Conservation (phyloP, 1,140 invertebrate genomes). For the Triops longicaudatus region DNA sequence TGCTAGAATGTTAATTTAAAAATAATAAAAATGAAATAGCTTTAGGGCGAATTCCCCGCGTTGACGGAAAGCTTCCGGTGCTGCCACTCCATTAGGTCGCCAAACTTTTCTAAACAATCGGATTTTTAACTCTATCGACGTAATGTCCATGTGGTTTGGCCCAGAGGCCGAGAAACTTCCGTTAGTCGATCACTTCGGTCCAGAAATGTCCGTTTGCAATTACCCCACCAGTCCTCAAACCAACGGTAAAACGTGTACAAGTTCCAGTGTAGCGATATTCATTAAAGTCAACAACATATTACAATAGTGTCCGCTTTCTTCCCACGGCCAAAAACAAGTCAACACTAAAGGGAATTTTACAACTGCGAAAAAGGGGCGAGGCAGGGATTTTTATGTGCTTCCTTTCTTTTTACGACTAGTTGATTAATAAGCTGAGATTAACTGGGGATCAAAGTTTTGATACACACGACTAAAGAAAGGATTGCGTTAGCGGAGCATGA, state of each 20-base stretch:
- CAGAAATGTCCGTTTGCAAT: neutral
- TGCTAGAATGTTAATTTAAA: too few species aligned
- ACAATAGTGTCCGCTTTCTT: neutral
- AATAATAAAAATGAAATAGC: too few species aligned
- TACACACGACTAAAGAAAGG: neutral
- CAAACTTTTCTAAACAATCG: neutral
- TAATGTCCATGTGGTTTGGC: slow-evolving; percentile 1
- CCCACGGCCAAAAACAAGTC: slow-evolving; percentile 5
- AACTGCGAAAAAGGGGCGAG: neutral
- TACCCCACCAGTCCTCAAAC: neutral
- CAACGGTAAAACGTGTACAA: neutral
- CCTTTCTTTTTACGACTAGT: neutral
- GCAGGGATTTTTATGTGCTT: neutral
- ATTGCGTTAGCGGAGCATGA: neutral
- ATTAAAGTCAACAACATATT: neutral
- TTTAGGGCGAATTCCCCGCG: too few species aligned
- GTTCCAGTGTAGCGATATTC: neutral
- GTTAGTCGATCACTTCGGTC: slow-evolving; percentile 4
- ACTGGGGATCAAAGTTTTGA: neutral
- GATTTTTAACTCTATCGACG: neutral
- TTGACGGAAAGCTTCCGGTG: too few species aligned
- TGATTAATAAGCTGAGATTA: neutral
- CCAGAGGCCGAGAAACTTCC: neutral
- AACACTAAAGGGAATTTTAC: neutral
- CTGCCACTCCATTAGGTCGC: too few species aligned